A percentile compares a stretch with the other conserved stretches of the same genome.
Conservation (phyloP, 2,113 vertebrate genomes). For the Leucosticte australis region DNA sequence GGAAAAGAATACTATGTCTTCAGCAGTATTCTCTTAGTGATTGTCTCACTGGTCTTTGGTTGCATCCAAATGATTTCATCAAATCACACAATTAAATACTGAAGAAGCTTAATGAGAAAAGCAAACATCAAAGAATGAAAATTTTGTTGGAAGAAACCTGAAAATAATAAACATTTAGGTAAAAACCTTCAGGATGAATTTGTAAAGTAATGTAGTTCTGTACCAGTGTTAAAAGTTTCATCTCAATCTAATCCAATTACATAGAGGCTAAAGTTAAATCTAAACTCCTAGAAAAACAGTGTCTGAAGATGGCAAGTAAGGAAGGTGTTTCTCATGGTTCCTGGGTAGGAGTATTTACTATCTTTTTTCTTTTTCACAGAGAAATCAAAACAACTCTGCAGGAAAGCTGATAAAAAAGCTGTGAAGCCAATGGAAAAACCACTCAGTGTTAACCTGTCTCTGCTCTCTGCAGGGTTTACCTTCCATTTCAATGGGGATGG, state of each 20-base stretch:
- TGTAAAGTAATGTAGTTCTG: background rate
- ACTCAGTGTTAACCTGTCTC: background rate
- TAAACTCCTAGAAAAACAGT: background rate
- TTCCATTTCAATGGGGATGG: background rate
- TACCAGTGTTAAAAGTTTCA: background rate
- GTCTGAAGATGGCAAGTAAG: background rate
- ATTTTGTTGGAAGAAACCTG: background rate
- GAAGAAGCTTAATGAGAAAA: background rate
- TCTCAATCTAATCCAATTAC: background rate
- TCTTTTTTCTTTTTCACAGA: background rate
- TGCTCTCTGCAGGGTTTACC: background rate
- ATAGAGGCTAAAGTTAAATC: background rate
- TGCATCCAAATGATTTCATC: background rate
- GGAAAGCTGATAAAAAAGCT: background rate
- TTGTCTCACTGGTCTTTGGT: background rate
- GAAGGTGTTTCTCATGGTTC: background rate
- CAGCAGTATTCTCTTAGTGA: background rate
- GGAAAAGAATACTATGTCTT: background rate
- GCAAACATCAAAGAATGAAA: background rate
- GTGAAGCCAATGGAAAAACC: background rate
- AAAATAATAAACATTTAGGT: background rate
- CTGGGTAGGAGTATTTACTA: background rate
- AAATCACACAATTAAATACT: background rate
- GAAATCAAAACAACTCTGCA: background rate
- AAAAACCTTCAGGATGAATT: background rate